phyloP scores from a whole-genome alignment of 2,797 vertebrate genomes.

The Oceanodroma leucorhoa region DNA sequence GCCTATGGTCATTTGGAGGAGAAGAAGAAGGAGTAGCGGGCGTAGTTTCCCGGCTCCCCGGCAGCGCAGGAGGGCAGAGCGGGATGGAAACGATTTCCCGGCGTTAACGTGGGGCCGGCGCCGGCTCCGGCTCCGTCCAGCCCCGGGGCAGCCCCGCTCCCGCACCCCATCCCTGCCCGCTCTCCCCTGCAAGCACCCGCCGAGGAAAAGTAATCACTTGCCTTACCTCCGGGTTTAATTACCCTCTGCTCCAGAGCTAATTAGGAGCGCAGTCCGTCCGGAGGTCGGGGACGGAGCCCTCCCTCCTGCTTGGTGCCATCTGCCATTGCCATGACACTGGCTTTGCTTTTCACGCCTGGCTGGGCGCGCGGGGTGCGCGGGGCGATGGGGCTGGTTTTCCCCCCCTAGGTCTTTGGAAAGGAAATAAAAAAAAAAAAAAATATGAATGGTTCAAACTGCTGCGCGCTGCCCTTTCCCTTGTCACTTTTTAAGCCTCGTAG shows the following conservation, averaged over 20 bases:
- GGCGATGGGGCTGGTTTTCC: neutral
- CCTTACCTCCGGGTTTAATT: conserved; percentile 31
- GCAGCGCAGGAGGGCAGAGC: neutral
- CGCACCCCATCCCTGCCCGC: neutral
- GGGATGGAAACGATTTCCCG: neutral
- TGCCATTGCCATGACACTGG: conserved; percentile 44
- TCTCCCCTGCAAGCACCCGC: neutral
- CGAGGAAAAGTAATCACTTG: neutral
- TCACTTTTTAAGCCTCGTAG: conserved; percentile 11
- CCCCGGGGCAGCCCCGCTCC: neutral
- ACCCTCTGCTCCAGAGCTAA: conserved; percentile 10
- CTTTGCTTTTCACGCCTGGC: conserved; percentile 44
- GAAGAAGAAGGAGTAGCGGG: neutral
- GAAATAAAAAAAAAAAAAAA: neutral
- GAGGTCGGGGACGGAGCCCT: neutral
- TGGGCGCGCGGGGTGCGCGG: neutral
- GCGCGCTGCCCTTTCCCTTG: neutral
- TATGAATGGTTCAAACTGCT: neutral
- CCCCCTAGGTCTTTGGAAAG: neutral
- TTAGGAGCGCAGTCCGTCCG: neutral
- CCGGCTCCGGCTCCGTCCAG: neutral
- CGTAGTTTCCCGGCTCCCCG: neutral
- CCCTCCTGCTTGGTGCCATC: conserved; percentile 37
- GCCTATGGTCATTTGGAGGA: neutral
- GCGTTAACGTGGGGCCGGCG: fast-evolving